phyloP scores from a whole-genome alignment of 2,888 invertebrate genomes.

The Stomorhina lunata region DNA sequence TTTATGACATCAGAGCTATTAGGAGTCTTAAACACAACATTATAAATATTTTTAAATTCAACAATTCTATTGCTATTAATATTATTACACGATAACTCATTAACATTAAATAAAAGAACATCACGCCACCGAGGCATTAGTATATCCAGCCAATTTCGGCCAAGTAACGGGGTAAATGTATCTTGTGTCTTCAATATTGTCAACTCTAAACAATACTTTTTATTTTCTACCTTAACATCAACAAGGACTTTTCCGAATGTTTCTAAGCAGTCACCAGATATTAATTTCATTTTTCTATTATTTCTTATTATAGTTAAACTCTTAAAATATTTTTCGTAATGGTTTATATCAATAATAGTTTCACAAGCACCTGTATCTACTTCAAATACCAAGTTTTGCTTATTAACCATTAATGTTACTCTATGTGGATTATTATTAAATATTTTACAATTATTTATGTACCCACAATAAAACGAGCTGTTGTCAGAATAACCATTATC shows the following conservation, averaged over 20 bases:
- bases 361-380: constrained; percentile 21
- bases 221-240: neutral
- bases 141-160: constrained; percentile 23
- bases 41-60: neutral
- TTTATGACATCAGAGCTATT: constrained; percentile 8
- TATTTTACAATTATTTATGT: constrained; percentile 13
- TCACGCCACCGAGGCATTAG: neutral
- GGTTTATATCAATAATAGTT: neutral
- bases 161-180: neutral
- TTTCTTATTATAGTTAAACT: neutral
- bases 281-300: constrained; percentile 17
- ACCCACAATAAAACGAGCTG: constrained; percentile 1
- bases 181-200: neutral
- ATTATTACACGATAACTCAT: neutral
- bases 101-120: neutral
- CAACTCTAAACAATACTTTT: neutral
- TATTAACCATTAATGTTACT: neutral
- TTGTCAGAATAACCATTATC: too few species aligned
- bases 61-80: neutral
- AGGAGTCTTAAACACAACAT: neutral
- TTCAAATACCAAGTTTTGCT: constrained; percentile 1
- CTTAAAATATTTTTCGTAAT: neutral
- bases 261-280: neutral
- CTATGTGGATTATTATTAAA: neutral
- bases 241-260: neutral